Base-by-base conservation (phyloP, 23 tunicate species). In the Oikopleura dioica region DNA sequence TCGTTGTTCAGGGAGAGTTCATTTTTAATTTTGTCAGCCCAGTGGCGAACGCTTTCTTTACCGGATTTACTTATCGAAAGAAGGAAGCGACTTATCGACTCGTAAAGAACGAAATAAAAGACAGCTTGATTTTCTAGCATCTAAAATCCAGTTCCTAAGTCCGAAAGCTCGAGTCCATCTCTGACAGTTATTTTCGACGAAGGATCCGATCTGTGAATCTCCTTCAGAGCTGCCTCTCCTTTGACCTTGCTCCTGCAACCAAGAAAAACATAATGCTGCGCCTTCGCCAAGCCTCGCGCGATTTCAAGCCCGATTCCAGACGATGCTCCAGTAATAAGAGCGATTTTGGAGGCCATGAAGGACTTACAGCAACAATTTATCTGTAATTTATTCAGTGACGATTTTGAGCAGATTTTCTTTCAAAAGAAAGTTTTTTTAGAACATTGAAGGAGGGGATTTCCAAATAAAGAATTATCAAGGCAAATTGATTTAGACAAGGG, bases 231-330 rank as follows among this genome's bases (percentile, higher is more conserved):
- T 21, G 55, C 55, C 55, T 44, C 55, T 2, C 72, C 33, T 28
- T 24, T 63, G 33, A 28, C 2, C 72, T 5, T 16, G 5, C 5
- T 63, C 72, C 33, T 23, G 32, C 29, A 63, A 21, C 33, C 72
- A 63, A 63, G 16, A 23, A 63, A 21, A 28, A 63, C 29, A 21
- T 63, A 12, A 63, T 21, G 26, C 30, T 23, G 2, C 26, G 16
- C 72, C 26, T 31, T 63, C 30, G 72, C 72, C 2, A 63, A 28
- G 16, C 5, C 2, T 4, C 72, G 30, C 26, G 72, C 72, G 33
- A 63, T 63, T 63, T 63, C 72, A 2, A 2, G 30, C 30, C 72
- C 72, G 26, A 63, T 63, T 21, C 72, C 72, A 2, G 72, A 63
- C 5, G 72, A 12, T 16, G 72, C 72, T 31, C 72, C 72, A 63